Evolutionary conservation across 2,888 invertebrate species (phyloP).

Genomic region (Schizaphis graminum): DNA sequence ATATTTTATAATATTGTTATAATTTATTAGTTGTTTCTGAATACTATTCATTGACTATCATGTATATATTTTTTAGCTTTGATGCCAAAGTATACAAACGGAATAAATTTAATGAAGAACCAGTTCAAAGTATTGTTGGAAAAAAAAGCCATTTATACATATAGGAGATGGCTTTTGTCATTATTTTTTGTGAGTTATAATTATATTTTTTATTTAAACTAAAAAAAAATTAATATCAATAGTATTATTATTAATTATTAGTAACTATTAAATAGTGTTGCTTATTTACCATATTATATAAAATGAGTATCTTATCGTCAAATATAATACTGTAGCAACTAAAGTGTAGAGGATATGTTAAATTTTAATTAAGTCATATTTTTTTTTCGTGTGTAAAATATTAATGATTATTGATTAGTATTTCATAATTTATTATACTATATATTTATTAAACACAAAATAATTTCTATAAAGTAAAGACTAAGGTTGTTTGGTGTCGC

Average conservation of each 20-base stretch:
- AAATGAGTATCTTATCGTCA: too few species aligned
- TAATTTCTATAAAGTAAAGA: not conserved
- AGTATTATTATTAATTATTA: not conserved
- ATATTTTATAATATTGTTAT: not conserved
- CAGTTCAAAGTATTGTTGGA: slow-evolving; percentile 70
- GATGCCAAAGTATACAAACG: slow-evolving; percentile 57
- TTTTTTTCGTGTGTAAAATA: too few species aligned
- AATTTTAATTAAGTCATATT: too few species aligned
- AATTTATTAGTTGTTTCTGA: not conserved
- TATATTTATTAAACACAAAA: not conserved
- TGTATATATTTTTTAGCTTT: slow-evolving; percentile 48
- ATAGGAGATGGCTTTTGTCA: slow-evolving; percentile 70
- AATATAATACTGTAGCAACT: too few species aligned
- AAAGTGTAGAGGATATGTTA: too few species aligned
- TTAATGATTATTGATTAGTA: not conserved
- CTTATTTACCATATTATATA: too few species aligned
- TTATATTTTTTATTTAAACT: not conserved
- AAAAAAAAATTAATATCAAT: not conserved
- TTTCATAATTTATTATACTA: not conserved
- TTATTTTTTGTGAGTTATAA: slow-evolving; percentile 70
- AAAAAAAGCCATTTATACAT: slow-evolving; percentile 71
- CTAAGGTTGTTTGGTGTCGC: not conserved
- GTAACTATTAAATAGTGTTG: too few species aligned
- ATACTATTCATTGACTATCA: not conserved
- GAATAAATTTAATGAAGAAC: slow-evolving; percentile 67